Evolutionary conservation across 2,797 vertebrate genomes (phyloP).

Genomic region (Leontopithecus rosalia): DNA sequence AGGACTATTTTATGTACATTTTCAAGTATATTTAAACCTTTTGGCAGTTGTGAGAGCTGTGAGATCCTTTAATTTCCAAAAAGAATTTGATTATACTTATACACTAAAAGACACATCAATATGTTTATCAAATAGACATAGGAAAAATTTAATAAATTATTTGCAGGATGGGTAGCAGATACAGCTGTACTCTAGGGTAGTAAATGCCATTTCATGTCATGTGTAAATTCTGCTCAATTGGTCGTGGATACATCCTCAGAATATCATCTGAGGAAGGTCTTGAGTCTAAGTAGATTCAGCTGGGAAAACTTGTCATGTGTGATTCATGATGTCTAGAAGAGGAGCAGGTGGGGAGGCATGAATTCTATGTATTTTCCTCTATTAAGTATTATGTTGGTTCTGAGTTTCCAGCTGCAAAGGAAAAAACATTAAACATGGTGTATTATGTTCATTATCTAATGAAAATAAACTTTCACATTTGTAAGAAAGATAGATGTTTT

Average conservation of each 20-base stretch:
- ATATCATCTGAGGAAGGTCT: not conserved
- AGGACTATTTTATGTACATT: not conserved
- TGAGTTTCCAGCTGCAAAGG: not conserved
- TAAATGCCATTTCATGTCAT: not conserved
- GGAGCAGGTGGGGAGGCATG: not conserved
- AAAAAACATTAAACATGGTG: not conserved
- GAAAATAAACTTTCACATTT: not conserved
- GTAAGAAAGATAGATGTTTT: not conserved
- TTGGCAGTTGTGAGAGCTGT: not conserved
- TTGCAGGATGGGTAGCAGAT: not conserved
- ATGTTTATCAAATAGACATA: not conserved
- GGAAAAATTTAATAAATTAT: not conserved
- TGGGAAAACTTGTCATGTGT: constrained; percentile 42
- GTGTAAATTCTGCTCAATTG: not conserved
- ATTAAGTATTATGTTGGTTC: not conserved
- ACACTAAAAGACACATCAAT: not conserved
- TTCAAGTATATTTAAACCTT: not conserved
- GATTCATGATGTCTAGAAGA: constrained; percentile 49
- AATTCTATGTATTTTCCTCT: not conserved
- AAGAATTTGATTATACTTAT: constrained; percentile 32
- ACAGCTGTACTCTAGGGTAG: not conserved
- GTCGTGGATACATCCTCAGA: not conserved
- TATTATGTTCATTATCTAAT: not conserved
- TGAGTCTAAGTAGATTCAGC: not conserved
- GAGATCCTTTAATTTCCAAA: constrained; percentile 3